phyloP scores from a whole-genome alignment of 2,113 vertebrate species.

The Phycodurus eques region DNA sequence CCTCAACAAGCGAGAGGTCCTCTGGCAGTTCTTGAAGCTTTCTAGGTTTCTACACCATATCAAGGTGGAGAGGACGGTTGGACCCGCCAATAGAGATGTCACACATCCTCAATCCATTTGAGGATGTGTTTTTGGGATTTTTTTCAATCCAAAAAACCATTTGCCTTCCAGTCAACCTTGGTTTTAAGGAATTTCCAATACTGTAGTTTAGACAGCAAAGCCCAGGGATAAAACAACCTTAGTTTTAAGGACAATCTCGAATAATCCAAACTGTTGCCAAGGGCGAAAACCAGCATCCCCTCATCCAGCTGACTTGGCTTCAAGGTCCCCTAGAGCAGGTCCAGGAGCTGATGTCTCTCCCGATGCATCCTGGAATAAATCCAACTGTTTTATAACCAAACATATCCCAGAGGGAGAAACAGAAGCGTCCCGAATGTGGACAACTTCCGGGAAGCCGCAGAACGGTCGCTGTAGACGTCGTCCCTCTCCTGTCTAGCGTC shows the following conservation, averaged over 20 bases:
- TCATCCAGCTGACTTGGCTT: constrained; percentile 23
- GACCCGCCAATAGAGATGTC: neutral
- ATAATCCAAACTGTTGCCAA: neutral
- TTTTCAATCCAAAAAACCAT: too few relatives aligned
- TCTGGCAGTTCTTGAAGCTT: neutral
- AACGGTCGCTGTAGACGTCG: constrained; percentile 19
- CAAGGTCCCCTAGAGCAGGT: constrained; percentile 1
- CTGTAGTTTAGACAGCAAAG: too few relatives aligned
- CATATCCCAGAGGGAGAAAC: constrained; percentile 36
- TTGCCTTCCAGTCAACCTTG: neutral
- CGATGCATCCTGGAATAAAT: constrained; percentile 3
- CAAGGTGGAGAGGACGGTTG: neutral
- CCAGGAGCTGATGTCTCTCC: neutral
- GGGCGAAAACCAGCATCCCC: constrained; percentile 2
- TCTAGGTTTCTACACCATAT: neutral
- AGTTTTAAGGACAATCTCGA: neutral
- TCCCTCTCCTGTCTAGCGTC: constrained; percentile 61
- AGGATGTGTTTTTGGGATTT: too few relatives aligned
- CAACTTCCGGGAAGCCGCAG: constrained; percentile 31
- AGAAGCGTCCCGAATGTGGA: constrained; percentile 24
- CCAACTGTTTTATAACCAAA: constrained; percentile 32
- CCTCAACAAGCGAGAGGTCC: neutral
- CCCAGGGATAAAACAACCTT: neutral
- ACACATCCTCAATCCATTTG: too few relatives aligned
- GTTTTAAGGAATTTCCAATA: neutral